These are phyloP conservation scores for Yponomeuta cagnagella DNA, from an alignment of 2,888 invertebrate species.

Conservation along the genomic window DNA sequence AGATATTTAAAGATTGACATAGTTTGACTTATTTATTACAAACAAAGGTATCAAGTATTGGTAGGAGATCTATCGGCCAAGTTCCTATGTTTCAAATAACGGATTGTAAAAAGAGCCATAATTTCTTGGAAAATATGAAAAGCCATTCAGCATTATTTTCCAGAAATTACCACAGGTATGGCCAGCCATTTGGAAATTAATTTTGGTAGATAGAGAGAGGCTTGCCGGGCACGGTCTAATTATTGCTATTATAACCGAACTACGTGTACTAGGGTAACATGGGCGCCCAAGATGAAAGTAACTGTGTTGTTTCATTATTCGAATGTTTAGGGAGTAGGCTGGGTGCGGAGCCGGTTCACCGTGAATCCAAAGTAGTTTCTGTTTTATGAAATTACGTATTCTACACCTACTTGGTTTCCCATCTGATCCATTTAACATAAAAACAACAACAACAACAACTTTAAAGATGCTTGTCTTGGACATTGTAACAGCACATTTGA, in stretches of 20 bases:
- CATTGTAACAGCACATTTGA: too few relatives aligned
- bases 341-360: neutral
- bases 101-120: neutral
- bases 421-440: neutral
- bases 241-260: constrained; percentile 20
- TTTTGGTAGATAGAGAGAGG: neutral
- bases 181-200: constrained; percentile 9
- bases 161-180: neutral
- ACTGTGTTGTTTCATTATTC: constrained; percentile 69
- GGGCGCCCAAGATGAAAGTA: constrained; percentile 65
- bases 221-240: neutral
- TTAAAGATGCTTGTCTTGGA: too few relatives aligned
- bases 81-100: too few relatives aligned
- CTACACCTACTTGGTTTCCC: neutral
- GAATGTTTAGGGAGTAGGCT: constrained; percentile 43
- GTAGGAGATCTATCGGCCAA: too few relatives aligned
- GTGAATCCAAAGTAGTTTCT: neutral
- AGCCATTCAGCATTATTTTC: neutral
- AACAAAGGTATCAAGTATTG: too few relatives aligned
- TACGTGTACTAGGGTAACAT: constrained; percentile 49
- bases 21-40: too few relatives aligned
- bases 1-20: too few relatives aligned
- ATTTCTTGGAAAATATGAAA: neutral
- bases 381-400: constrained; percentile 2
- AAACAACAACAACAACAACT: neutral